A percentile compares a stretch with the other conserved stretches of the same genome.
Conservation (phyloP, 2,888 invertebrate species). For the Lydus trimaculatus region DNA sequence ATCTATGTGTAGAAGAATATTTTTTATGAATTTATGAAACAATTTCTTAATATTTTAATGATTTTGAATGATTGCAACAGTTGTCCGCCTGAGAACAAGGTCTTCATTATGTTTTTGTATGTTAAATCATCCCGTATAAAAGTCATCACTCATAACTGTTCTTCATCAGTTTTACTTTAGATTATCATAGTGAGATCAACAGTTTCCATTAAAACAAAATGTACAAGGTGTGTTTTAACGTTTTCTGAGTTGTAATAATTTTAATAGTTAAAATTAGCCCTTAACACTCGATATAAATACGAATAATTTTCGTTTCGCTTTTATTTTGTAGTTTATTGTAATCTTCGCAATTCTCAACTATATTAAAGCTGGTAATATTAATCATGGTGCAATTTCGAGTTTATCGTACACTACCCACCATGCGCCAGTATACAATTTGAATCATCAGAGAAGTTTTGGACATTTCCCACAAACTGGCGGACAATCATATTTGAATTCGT, state of each 20-base stretch:
- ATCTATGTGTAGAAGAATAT: neutral
- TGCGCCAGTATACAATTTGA: slow-evolving; percentile 20
- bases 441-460: neutral
- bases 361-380: neutral
- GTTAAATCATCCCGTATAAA: neutral
- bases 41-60: neutral
- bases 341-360: neutral
- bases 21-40: neutral
- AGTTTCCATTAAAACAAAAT: neutral
- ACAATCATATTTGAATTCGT: slow-evolving; percentile 29
- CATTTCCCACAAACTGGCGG: neutral
- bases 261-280: too few species aligned
- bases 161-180: neutral
- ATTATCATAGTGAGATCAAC: neutral
- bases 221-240: neutral
- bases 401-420: slow-evolving; percentile 38
- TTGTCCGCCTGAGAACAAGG: neutral
- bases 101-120: neutral
- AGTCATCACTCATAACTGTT: neutral
- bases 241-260: too few species aligned
- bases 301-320: neutral
- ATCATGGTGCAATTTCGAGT: slow-evolving; percentile 29
- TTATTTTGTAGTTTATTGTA: neutral
- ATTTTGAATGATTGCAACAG: neutral
- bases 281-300: too few species aligned